These are phyloP conservation scores for Tenebrio molitor DNA, from an alignment of 1,140 invertebrate species.

Conservation along the genomic window DNA sequence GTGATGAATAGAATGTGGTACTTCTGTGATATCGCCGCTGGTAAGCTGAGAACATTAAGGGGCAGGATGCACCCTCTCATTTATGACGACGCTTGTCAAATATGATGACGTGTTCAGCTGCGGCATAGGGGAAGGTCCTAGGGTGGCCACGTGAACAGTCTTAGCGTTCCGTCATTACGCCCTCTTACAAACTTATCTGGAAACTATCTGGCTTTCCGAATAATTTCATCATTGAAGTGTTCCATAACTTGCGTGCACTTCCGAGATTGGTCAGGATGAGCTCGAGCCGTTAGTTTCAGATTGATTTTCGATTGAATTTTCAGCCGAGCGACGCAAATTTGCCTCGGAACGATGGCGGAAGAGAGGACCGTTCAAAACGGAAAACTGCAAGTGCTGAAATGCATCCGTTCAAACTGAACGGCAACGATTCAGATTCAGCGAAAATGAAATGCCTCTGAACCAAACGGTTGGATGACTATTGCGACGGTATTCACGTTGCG, in stretches of 20 bases:
- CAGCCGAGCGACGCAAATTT: slow-evolving; percentile 52
- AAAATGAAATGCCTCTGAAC: slow-evolving; percentile 23
- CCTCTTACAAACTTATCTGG: slow-evolving; percentile 54
- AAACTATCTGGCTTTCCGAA: slow-evolving; percentile 58
- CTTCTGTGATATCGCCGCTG: slow-evolving; percentile 8
- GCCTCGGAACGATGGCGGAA: slow-evolving; percentile 15
- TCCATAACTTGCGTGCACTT: slow-evolving; percentile 59
- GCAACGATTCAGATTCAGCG: slow-evolving; percentile 23
- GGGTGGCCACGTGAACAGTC: not conserved
- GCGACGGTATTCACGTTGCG: not conserved
- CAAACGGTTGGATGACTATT: slow-evolving; percentile 6
- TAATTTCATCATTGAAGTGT: slow-evolving; percentile 62
- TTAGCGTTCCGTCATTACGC: not conserved
- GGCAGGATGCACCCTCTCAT: slow-evolving; percentile 1
- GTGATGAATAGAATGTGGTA: slow-evolving; percentile 26
- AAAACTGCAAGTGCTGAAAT: slow-evolving; percentile 39
- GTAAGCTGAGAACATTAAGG: slow-evolving; percentile 21
- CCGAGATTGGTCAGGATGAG: slow-evolving; percentile 55
- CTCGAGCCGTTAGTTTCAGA: slow-evolving; percentile 54
- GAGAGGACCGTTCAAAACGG: slow-evolving; percentile 26
- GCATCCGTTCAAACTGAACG: slow-evolving; percentile 27
- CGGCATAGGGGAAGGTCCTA: not conserved
- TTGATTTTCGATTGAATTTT: slow-evolving; percentile 61
- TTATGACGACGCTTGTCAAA: slow-evolving; percentile 22
- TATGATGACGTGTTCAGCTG: slow-evolving; percentile 30